phyloP scores from a whole-genome alignment of 2,113 vertebrate genomes.

The Corythornis vintsioides region DNA sequence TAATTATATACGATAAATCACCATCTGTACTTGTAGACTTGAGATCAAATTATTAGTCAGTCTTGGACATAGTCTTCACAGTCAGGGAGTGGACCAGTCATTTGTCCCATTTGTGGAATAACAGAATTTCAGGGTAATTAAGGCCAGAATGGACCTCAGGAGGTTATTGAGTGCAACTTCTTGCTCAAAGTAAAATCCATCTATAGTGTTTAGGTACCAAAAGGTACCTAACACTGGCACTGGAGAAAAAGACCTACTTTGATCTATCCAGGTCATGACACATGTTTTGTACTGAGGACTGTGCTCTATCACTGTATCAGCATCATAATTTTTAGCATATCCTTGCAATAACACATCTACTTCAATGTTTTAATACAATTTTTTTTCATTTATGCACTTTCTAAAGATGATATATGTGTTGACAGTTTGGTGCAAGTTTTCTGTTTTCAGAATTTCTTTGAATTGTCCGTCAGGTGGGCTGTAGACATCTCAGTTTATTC shows the following conservation, averaged over 20 bases:
- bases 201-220: neutral
- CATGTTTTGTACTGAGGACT: neutral
- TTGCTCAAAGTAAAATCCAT: neutral
- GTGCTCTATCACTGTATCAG: neutral
- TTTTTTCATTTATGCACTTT: neutral
- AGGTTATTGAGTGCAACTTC: neutral
- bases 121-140: neutral
- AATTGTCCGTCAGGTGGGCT: neutral
- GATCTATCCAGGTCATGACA: fast-evolving
- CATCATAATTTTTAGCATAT: neutral
- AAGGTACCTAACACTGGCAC: neutral
- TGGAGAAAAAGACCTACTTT: neutral
- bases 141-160: neutral
- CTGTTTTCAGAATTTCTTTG: neutral
- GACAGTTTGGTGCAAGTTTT: neutral
- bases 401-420: neutral
- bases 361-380: neutral
- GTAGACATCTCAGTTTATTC: neutral
- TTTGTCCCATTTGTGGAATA: neutral
- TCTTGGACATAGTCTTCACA: neutral
- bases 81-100: neutral
- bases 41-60: neutral
- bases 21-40: neutral
- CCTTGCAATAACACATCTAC: neutral
- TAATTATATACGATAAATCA: neutral